These are phyloP conservation scores for Pituophis catenifer DNA, from an alignment of 2,113 vertebrate species.

Conservation along the genomic window DNA sequence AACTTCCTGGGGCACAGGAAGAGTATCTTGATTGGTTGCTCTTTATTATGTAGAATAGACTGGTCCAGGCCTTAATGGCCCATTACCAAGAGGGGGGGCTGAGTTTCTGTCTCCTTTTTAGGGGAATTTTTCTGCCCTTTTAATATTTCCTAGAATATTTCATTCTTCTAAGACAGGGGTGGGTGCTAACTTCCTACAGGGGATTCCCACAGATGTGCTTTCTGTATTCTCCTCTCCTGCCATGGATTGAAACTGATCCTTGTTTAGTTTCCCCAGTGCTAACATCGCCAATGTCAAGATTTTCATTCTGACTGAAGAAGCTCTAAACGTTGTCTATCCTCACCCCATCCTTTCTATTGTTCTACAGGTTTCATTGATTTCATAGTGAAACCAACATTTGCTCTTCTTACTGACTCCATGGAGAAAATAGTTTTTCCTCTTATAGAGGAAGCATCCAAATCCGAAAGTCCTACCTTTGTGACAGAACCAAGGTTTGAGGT, in stretches of 20 bases:
- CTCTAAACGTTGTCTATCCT: not conserved
- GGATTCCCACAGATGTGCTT: not conserved
- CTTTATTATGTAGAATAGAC: no score
- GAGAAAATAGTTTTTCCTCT: conserved; percentile 97
- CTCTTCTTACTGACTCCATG: conserved; percentile 90
- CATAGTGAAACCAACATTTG: conserved; percentile 91
- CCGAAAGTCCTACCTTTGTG: conserved; percentile 75
- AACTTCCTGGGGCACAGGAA: no score
- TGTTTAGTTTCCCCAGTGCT: not conserved
- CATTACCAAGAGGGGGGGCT: no score
- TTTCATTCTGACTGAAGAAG: not conserved
- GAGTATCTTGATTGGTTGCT: no score
- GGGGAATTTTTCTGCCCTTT: no score
- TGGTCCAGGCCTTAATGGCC: no score
- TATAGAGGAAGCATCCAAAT: conserved; percentile 90
- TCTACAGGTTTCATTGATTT: conserved; percentile 88
- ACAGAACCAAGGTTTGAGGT: conserved; percentile 75
- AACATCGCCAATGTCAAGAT: not conserved
- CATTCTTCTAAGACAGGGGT: no score
- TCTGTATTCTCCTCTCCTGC: not conserved
- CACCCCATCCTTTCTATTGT: not conserved
- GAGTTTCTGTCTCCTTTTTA: no score
- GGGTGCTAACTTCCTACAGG: no score
- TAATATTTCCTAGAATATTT: no score
- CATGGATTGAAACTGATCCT: not conserved